A percentile compares a stretch with the other conserved stretches of the same genome.
These are phyloP conservation scores for Chionoecetes opilio DNA, from an alignment of 1,140 invertebrate species.

Conservation along the genomic window DNA sequence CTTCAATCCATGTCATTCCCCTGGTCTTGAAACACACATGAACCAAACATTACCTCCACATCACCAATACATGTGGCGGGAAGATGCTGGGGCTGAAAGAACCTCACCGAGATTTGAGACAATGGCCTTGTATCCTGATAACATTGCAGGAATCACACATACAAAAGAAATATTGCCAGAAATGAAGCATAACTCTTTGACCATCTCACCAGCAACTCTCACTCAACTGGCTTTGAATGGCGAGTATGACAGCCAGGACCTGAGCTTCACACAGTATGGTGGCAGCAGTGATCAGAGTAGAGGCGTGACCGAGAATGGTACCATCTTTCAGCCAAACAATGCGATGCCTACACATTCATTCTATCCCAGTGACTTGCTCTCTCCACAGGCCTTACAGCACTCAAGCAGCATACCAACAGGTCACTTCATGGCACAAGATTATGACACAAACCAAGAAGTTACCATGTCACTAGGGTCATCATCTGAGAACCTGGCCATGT, in stretches of 20 bases:
- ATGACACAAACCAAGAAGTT: not conserved
- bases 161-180: too few relatives aligned
- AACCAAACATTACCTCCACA: not conserved
- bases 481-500: not conserved
- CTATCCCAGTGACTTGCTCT: not conserved
- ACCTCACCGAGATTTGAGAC: not conserved
- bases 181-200: too few relatives aligned
- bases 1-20: not conserved
- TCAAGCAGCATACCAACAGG: not conserved
- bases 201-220: not conserved
- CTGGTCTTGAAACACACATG: not conserved
- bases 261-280: not conserved
- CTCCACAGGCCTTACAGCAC: not conserved
- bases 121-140: too few relatives aligned
- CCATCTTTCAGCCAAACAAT: not conserved
- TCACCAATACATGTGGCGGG: not conserved
- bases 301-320: not conserved
- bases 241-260: not conserved
- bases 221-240: not conserved
- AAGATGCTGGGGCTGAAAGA: not conserved
- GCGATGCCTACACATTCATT: not conserved
- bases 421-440: not conserved
- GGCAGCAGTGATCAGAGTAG: not conserved
- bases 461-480: not conserved
- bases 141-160: too few relatives aligned